Base-by-base conservation (phyloP, 2,888 invertebrate genomes). In the Caenorhabditis panamensis region DNA sequence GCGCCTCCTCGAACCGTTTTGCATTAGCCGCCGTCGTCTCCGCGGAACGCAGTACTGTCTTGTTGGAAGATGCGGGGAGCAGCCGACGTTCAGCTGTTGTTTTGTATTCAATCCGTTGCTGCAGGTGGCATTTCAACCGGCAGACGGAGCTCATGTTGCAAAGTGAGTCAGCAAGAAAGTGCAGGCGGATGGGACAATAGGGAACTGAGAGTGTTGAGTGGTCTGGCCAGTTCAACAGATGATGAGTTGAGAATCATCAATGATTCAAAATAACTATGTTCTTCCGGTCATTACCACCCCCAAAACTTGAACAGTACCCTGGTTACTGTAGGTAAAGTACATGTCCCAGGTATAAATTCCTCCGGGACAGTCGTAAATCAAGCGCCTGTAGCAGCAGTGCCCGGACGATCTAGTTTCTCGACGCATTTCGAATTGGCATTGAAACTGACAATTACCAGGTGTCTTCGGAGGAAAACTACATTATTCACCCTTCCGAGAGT, bases 401-500 rank as follows among this genome's bases (percentile, higher is more conserved):
- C 47, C 47, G 1, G 3, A 18, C 47, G 47, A 31, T 37, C 69
- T 53, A 69, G 69, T 69, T 51, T 58, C 67, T 47, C 56, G 31
- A 28, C n/a, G n/a, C 62, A 36, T 47, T 16, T 37, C 37, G 22
- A 53, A 37, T 47, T 58, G 69, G 61, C 69, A 69, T 69, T 69
- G 69, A 69, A 61, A 61, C 69, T 69, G 61, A 61, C 61, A 69
- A 69, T 69, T 69, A 69, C 59, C 61, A 61, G 61, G 69, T 61
- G 69, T 62, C 47, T 47, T 47, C 18, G 28, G 26, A 41, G 41
- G 41, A 41, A 22, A 62, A 62, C 44, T 47, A 47, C 41, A 47
- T 61, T 24, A 61, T 61, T 47, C 47, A 56, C 41, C 22, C 28
- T 24, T 24, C n/a, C 58, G 37, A 47, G 53, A 63, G 56, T 53